phyloP scores from a whole-genome alignment of 1,140 invertebrate species.

The Sycobia sp. region DNA sequence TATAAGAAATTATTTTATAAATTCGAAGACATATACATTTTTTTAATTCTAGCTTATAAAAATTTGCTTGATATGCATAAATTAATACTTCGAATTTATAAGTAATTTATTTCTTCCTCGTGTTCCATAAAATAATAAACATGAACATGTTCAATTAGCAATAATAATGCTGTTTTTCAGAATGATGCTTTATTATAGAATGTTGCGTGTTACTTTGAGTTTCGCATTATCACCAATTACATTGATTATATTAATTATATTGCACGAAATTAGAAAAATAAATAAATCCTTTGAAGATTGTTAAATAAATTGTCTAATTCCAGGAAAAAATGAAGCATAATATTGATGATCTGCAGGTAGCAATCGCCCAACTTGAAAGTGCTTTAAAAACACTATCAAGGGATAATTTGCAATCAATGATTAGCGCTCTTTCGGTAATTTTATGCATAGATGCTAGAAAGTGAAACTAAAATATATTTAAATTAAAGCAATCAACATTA shows the following conservation, averaged over 20 bases:
- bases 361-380: constrained; percentile 69
- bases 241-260: not conserved
- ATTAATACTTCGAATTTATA: no score
- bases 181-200: not conserved
- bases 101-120: no score
- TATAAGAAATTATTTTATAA: constrained; percentile 2
- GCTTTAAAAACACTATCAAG: constrained; percentile 70
- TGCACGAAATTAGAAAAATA: constrained; percentile 2
- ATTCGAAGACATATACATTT: not conserved
- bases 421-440: constrained; percentile 69
- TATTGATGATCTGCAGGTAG: constrained; percentile 69
- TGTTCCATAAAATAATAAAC: no score
- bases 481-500: constrained; percentile 8
- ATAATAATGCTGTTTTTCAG: constrained; percentile 1
- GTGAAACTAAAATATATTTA: not conserved
- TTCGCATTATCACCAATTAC: not conserved
- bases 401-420: constrained; percentile 72
- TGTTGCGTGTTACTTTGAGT: not conserved
- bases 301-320: constrained; percentile 41
- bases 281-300: not conserved
- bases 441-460: not conserved
- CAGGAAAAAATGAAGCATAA: constrained; percentile 72
- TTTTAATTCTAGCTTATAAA: not conserved
- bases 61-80: not conserved
- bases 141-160: no score